Percentiles rank a stretch among this genome's conserved stretches.
phyloP scores from a whole-genome alignment of 2,888 invertebrate species.

The Nomada lathburiana region DNA sequence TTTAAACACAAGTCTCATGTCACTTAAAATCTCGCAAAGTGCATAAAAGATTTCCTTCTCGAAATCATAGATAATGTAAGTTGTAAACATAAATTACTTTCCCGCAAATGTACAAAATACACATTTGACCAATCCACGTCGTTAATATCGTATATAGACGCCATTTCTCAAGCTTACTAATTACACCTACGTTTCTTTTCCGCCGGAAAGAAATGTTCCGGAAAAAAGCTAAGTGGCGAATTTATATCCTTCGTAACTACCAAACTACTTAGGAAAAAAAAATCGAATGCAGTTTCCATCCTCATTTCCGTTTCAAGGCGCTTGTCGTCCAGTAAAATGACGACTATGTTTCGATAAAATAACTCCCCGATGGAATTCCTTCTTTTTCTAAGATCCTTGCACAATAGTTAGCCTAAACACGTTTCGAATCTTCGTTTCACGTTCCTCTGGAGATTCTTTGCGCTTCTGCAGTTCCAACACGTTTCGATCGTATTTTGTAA shows the following conservation, averaged over 20 bases:
- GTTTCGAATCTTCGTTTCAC: constrained; percentile 16
- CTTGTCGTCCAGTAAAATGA: background rate
- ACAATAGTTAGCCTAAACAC: background rate
- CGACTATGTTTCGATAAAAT: background rate
- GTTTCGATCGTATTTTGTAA: constrained; percentile 17
- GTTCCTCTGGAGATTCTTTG: constrained; percentile 9
- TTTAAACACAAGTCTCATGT: no score
- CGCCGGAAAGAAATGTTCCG: background rate
- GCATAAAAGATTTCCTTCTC: background rate
- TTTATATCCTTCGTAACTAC: background rate
- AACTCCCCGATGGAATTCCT: background rate
- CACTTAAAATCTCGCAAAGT: background rate
- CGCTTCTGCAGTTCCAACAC: constrained; percentile 5
- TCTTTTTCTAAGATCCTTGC: background rate
- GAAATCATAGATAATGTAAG: background rate
- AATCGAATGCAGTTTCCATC: background rate
- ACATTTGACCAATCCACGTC: background rate
- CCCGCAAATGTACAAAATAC: background rate
- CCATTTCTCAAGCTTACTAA: constrained; percentile 10
- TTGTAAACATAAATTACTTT: background rate
- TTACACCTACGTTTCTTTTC: background rate
- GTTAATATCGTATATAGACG: background rate
- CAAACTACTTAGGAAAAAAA: background rate
- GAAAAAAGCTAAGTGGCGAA: background rate
- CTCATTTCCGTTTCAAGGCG: background rate